These are phyloP conservation scores for Dilophus febrilis DNA, from an alignment of 2,888 invertebrate genomes.

Conservation along the genomic window DNA sequence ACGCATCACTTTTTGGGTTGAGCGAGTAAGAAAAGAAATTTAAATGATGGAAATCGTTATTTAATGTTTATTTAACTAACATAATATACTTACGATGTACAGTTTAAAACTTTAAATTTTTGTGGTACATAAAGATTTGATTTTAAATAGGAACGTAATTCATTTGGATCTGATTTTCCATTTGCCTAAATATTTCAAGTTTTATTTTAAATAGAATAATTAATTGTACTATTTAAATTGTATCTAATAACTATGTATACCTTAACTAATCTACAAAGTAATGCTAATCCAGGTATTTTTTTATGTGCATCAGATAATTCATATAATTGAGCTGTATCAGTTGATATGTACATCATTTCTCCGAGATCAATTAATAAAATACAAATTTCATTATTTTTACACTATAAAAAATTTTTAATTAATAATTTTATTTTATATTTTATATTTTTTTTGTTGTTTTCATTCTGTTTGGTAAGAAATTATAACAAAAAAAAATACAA, in stretches of 20 bases:
- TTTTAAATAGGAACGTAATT: not conserved
- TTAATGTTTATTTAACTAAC: too few relatives aligned
- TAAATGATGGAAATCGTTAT: too few relatives aligned
- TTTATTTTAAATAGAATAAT: not conserved
- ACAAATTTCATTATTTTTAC: not conserved
- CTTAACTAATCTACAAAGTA: constrained; percentile 2
- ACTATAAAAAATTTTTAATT: too few relatives aligned
- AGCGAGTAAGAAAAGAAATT: too few relatives aligned
- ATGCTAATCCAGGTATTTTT: not conserved
- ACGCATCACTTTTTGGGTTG: too few relatives aligned
- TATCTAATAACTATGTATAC: not conserved
- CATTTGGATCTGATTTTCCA: not conserved
- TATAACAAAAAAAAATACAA: not conserved
- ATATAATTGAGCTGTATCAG: not conserved
- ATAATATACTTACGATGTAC: too few relatives aligned
- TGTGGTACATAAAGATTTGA: too few relatives aligned
- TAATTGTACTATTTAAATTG: not conserved
- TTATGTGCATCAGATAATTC: not conserved
- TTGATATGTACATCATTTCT: not conserved
- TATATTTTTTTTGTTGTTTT: too few relatives aligned
- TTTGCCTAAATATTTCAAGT: not conserved
- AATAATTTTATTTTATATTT: too few relatives aligned
- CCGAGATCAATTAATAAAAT: constrained; percentile 5
- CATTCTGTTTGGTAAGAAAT: too few relatives aligned
- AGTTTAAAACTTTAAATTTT: too few relatives aligned